Evolutionary conservation across 2,797 vertebrate genomes (phyloP).

Genomic region (Hoplostethus mediterraneus): DNA sequence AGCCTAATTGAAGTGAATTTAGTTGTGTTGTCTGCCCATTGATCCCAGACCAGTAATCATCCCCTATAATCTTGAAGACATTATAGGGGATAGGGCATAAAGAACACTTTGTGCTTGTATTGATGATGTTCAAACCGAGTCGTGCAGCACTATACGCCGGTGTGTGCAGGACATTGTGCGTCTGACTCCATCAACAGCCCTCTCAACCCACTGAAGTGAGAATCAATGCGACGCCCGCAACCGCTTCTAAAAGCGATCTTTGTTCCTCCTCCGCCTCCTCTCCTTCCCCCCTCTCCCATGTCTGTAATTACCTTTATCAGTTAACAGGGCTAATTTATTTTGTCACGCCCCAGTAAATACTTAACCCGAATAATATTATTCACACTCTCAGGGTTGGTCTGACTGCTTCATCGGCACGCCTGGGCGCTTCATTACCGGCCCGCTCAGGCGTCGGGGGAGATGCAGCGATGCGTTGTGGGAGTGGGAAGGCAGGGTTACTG

Average conservation of each 20-base stretch:
- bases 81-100: background rate
- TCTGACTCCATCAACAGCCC: conserved; percentile 3
- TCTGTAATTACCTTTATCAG: conserved; percentile 82
- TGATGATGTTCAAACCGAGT: background rate
- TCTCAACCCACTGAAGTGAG: conserved; percentile 30
- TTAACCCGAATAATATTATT: conserved; percentile 79
- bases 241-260: conserved; percentile 32
- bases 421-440: conserved; percentile 64
- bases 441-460: conserved; percentile 52
- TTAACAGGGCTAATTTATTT: conserved; percentile 83
- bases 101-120: background rate
- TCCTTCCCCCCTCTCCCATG: conserved; percentile 31
- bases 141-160: background rate
- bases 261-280: conserved; percentile 21
- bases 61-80: no score
- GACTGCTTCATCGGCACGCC: conserved; percentile 50
- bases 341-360: conserved; percentile 80
- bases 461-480: conserved; percentile 57
- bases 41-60: no score
- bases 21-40: no score
- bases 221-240: conserved; percentile 23
- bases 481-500: conserved; percentile 65
- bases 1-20: no score
- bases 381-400: conserved; percentile 56
- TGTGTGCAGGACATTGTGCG: background rate